Evolutionary conservation across 1,140 invertebrate species (phyloP).

Genomic region (Hypsibius dujardini): DNA sequence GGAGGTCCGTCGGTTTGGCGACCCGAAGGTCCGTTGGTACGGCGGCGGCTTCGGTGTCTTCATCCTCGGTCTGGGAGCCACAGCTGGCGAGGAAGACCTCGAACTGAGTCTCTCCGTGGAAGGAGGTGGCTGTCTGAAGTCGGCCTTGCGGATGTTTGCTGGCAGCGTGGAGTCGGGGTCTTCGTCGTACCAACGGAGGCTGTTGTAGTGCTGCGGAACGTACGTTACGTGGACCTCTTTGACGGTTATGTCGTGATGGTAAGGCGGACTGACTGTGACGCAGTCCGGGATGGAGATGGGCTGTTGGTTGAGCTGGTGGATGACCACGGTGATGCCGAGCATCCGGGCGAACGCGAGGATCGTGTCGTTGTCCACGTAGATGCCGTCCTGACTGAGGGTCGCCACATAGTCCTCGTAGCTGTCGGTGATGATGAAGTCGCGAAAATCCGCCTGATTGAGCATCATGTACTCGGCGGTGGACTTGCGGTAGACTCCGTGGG

Average conservation of each 20-base stretch:
- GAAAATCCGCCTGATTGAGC: background rate
- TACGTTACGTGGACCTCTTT: background rate
- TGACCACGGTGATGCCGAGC: background rate
- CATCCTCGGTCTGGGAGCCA: no score
- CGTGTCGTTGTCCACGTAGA: slow-evolving; percentile 15
- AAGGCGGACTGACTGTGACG: no score
- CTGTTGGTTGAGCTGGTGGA: slow-evolving; percentile 6
- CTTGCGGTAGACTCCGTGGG: slow-evolving; percentile 15
- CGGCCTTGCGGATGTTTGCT: background rate
- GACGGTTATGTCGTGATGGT: background rate
- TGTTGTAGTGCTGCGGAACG: slow-evolving; percentile 15
- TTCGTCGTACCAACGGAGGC: slow-evolving; percentile 13
- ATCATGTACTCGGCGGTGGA: background rate
- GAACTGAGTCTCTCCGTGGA: no score
- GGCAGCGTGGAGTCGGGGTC: background rate
- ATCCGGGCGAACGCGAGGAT: slow-evolving; percentile 5
- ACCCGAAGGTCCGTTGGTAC: no score
- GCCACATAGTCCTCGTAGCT: background rate
- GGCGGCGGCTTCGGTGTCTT: no score
- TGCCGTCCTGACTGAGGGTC: background rate
- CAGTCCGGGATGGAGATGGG: background rate
- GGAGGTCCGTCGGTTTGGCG: no score
- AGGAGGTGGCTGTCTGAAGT: background rate
- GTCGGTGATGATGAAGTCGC: background rate
- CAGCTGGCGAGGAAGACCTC: no score